phyloP scores from a whole-genome alignment of 2,113 vertebrate genomes.

The Ptyas mucosa region DNA sequence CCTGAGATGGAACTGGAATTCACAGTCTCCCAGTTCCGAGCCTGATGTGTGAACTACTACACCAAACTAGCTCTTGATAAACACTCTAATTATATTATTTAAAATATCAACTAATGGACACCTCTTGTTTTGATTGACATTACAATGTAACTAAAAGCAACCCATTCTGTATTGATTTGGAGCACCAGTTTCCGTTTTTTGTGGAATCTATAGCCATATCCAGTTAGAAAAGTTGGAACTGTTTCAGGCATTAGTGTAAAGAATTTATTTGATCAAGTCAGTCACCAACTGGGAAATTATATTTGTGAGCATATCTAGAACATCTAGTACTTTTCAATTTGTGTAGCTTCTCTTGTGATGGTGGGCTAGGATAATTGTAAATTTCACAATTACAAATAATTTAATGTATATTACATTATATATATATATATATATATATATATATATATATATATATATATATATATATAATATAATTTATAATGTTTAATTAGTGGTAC shows the following conservation, averaged over 20 bases:
- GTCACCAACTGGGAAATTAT: background rate
- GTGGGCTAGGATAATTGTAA: background rate
- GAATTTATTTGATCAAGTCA: background rate
- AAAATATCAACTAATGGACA: background rate
- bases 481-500: background rate
- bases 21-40: background rate
- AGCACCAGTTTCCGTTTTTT: background rate
- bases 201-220: background rate
- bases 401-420: background rate
- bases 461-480: background rate
- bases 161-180: background rate
- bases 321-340: background rate
- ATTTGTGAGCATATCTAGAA: background rate
- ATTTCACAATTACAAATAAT: background rate
- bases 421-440: too few species aligned
- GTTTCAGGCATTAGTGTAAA: background rate
- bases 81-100: background rate
- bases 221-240: background rate
- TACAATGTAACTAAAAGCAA: background rate
- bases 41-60: background rate
- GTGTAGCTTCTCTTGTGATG: background rate
- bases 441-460: too few species aligned
- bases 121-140: background rate
- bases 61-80: background rate
- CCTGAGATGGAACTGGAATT: background rate